Evolutionary conservation across 2,113 vertebrate genomes (phyloP).

Genomic region (Bettongia penicillata): DNA sequence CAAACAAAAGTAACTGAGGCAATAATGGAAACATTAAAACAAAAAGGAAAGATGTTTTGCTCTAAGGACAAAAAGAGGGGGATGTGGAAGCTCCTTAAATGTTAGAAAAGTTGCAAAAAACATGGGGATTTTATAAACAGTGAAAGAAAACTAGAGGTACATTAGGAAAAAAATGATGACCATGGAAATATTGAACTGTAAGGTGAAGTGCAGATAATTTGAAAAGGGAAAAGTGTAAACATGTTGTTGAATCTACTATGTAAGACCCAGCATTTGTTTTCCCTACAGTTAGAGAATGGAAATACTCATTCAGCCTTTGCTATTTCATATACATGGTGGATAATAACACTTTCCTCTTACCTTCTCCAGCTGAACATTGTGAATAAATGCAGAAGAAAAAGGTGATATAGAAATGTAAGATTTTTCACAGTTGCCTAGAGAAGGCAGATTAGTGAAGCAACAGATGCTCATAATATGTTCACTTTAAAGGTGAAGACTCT

Average conservation of each 20-base stretch:
- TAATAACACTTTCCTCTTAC: constrained; percentile 1
- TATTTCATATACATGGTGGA: constrained; percentile 25
- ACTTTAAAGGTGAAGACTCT: constrained; percentile 10
- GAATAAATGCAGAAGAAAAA: constrained; percentile 9
- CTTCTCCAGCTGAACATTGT: background rate
- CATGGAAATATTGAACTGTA: background rate
- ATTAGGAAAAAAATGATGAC: background rate
- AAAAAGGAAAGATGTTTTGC: background rate
- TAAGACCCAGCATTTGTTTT: constrained; percentile 12
- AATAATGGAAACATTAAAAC: background rate
- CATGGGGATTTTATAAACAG: background rate
- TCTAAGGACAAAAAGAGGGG: background rate
- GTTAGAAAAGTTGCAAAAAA: background rate
- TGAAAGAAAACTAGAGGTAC: background rate
- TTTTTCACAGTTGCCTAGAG: constrained; percentile 12
- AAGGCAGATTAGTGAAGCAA: constrained; percentile 29
- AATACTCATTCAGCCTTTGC: background rate
- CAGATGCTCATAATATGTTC: constrained; percentile 11
- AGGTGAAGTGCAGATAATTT: background rate
- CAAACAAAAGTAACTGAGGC: background rate
- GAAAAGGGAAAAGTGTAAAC: background rate
- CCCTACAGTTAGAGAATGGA: background rate
- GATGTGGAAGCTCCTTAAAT: background rate
- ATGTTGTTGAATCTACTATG: background rate
- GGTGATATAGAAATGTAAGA: constrained; percentile 13